Percentiles rank a stretch among this genome's conserved stretches.
phyloP scores from a whole-genome alignment of 2,797 vertebrate genomes.

The Pampus argenteus region DNA sequence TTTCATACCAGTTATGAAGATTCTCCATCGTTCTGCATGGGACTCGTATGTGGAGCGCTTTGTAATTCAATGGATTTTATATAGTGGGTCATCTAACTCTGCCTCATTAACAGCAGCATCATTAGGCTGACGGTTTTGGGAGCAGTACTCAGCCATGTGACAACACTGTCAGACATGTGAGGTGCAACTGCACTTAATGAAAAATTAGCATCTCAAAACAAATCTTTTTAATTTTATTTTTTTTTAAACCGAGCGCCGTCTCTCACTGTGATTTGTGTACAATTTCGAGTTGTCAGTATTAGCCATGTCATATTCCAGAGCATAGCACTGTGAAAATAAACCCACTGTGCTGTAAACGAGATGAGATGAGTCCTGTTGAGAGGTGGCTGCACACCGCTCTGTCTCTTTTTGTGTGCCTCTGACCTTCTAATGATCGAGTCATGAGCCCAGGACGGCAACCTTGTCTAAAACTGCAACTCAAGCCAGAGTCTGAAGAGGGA shows the following conservation, averaged over 20 bases:
- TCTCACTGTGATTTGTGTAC: conserved; percentile 63
- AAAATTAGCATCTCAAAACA: conserved; percentile 72
- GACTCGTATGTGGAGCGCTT: conserved; percentile 11
- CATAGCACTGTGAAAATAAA: conserved; percentile 62
- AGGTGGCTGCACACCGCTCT: conserved; percentile 72
- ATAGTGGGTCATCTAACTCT: conserved; percentile 57
- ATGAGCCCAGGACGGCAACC: conserved; percentile 52
- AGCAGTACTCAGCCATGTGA: conserved; percentile 59
- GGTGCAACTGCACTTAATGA: conserved; percentile 53
- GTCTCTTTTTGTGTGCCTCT: conserved; percentile 67
- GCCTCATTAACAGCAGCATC: conserved; percentile 72
- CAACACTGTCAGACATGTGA: conserved; percentile 60
- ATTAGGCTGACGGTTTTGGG: conserved; percentile 66
- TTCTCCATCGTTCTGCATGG: background rate
- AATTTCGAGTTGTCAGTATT: conserved; percentile 72
- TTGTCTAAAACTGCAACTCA: conserved; percentile 67
- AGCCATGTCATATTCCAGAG: conserved; percentile 62
- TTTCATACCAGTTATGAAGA: background rate
- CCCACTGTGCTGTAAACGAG: conserved; percentile 83
- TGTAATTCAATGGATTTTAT: conserved; percentile 42
- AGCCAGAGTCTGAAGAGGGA: conserved; percentile 54
- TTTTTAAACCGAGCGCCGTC: too few species aligned
- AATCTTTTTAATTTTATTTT: too few species aligned
- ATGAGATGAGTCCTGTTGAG: conserved; percentile 80
- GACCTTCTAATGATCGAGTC: conserved; percentile 82